Evolutionary conservation across 2,797 vertebrate genomes (phyloP).

Genomic region (Nyctalus aviator): DNA sequence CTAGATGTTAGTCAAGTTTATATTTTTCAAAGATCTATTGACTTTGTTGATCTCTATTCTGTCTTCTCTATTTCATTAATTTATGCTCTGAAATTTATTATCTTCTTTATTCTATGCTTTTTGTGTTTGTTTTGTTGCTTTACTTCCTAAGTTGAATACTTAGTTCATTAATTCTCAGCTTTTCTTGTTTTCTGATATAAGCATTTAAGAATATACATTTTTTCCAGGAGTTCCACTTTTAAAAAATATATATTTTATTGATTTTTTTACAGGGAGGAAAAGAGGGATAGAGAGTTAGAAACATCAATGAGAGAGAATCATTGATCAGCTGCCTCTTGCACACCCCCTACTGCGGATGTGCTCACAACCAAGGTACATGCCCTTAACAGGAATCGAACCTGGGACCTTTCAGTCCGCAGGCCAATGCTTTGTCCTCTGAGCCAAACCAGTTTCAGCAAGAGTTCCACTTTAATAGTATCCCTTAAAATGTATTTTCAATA

Average conservation of each 20-base stretch:
- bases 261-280: too few species aligned
- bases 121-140: not conserved
- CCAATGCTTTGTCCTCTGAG: too few species aligned
- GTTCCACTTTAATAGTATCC: not conserved
- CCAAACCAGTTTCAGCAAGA: not conserved
- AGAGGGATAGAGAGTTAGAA: too few species aligned
- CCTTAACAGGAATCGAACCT: too few species aligned
- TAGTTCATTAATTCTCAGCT: not conserved
- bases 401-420: too few species aligned
- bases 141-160: not conserved
- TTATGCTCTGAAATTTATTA: not conserved
- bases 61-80: slow-evolving; percentile 29
- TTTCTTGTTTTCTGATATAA: slow-evolving; percentile 20
- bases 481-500: slow-evolving; percentile 6
- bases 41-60: not conserved
- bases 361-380: too few species aligned
- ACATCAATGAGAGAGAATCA: too few species aligned
- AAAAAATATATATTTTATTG: too few species aligned
- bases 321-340: too few species aligned
- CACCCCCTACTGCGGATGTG: too few species aligned
- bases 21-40: not conserved
- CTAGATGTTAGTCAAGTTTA: not conserved
- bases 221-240: not conserved
- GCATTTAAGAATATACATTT: not conserved
- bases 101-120: not conserved